phyloP scores from a whole-genome alignment of 2,888 invertebrate species.

The Drosophila kuntzei region DNA sequence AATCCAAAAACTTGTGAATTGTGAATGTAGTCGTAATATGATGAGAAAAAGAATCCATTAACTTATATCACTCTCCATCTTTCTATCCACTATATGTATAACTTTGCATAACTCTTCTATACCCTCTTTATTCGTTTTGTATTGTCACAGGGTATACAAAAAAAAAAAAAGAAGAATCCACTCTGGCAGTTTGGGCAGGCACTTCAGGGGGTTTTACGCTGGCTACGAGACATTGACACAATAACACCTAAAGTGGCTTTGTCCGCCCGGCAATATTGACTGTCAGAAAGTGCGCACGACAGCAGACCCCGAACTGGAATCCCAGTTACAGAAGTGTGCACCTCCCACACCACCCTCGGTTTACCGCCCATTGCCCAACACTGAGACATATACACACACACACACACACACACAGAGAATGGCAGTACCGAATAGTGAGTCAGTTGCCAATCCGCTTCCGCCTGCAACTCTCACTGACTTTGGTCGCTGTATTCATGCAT shows the following conservation, averaged over 20 bases:
- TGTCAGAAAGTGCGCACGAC: constrained; percentile 78
- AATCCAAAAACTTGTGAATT: too few relatives aligned
- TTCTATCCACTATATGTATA: too few relatives aligned
- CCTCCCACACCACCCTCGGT: neutral
- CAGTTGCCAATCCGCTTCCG: constrained; percentile 53
- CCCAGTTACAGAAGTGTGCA: constrained; percentile 36
- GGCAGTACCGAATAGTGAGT: constrained; percentile 15
- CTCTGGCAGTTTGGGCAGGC: constrained; percentile 50
- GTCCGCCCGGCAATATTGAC: constrained; percentile 77
- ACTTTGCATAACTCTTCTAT: too few relatives aligned
- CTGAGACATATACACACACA: neutral
- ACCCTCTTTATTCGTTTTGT: neutral
- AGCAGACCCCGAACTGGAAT: constrained; percentile 58
- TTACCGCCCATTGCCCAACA: neutral
- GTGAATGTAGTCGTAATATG: too few relatives aligned
- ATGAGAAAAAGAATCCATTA: too few relatives aligned
- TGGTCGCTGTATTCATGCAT: constrained; percentile 74
- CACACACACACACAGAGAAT: constrained; percentile 3
- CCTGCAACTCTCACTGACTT: constrained; percentile 40
- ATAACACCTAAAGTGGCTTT: constrained; percentile 81
- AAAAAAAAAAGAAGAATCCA: constrained; percentile 36
- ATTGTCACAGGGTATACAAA: constrained; percentile 26
- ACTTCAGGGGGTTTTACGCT: constrained; percentile 46
- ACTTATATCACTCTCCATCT: too few relatives aligned
- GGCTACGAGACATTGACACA: constrained; percentile 74